phyloP scores from a whole-genome alignment of 2,797 vertebrate genomes.

The Smutsia temminckii region DNA sequence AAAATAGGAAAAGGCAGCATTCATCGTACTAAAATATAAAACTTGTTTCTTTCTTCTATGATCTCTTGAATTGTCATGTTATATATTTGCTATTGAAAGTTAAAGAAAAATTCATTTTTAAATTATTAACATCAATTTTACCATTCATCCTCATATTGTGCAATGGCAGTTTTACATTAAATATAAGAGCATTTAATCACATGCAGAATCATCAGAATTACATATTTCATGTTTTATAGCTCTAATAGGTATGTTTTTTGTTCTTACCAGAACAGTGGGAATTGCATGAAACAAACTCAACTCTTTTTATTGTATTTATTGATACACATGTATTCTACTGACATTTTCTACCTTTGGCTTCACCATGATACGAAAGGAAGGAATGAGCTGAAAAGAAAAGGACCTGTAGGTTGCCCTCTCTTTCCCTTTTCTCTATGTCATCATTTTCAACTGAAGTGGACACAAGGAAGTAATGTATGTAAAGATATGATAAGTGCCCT shows the following conservation, averaged over 20 bases:
- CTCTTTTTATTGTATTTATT: not conserved
- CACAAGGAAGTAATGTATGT: not conserved
- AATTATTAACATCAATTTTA: not conserved
- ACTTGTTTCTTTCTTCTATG: not conserved
- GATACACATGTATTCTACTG: not conserved
- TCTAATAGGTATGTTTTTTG: not conserved
- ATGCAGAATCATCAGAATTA: not conserved
- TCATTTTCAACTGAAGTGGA: not conserved
- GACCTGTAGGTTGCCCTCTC: fast-evolving
- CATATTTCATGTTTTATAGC: not conserved
- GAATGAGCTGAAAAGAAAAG: not conserved
- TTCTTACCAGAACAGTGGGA: not conserved
- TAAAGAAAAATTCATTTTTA: not conserved
- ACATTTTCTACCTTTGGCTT: not conserved
- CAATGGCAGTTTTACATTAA: not conserved
- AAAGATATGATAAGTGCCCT: not conserved
- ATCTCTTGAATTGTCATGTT: not conserved
- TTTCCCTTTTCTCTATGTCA: not conserved
- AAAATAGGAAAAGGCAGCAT: not conserved
- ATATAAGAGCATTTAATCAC: not conserved
- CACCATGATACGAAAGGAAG: not conserved
- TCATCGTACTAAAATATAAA: not conserved
- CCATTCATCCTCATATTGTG: not conserved
- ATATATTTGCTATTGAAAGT: not conserved
- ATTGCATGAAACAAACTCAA: not conserved